These are phyloP conservation scores for Lepidostoma basale DNA, from an alignment of 1,140 invertebrate species.

Conservation along the genomic window DNA sequence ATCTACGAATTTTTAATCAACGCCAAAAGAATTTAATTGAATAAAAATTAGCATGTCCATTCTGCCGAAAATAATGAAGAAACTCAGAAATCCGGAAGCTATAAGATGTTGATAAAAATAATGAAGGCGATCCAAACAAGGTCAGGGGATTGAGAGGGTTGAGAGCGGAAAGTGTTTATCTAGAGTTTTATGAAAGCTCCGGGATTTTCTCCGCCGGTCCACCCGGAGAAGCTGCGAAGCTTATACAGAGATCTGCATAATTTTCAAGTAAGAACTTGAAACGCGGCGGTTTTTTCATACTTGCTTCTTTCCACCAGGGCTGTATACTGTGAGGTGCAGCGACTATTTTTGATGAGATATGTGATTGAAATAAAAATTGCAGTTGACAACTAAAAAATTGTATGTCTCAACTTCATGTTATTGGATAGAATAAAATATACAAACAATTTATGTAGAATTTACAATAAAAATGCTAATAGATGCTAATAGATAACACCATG, in stretches of 20 bases:
- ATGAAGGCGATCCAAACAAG: conserved; percentile 3
- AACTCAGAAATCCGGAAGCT: neutral
- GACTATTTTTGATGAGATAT: no score
- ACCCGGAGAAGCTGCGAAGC: neutral
- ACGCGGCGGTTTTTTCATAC: conserved; percentile 7
- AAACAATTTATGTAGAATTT: no score
- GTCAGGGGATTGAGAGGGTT: conserved; percentile 9
- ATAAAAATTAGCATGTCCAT: neutral
- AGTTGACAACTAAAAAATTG: no score
- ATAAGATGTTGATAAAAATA: neutral
- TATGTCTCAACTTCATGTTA: no score
- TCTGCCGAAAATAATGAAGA: neutral
- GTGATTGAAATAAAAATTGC: no score
- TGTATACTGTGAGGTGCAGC: neutral
- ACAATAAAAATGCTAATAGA: no score
- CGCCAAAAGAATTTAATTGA: no score
- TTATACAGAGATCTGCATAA: conserved; percentile 30
- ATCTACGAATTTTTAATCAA: no score
- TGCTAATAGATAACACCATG: no score
- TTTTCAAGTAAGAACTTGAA: conserved; percentile 26
- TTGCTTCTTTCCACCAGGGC: neutral
- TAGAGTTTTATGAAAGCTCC: conserved; percentile 5
- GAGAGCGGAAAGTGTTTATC: neutral
- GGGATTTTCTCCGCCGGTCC: conserved; percentile 3
- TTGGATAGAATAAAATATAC: no score